Evolutionary conservation across 2,113 vertebrate species (phyloP), one percentile per base, ranked within the genome.

Genomic region (Cairina moschata): DNA sequence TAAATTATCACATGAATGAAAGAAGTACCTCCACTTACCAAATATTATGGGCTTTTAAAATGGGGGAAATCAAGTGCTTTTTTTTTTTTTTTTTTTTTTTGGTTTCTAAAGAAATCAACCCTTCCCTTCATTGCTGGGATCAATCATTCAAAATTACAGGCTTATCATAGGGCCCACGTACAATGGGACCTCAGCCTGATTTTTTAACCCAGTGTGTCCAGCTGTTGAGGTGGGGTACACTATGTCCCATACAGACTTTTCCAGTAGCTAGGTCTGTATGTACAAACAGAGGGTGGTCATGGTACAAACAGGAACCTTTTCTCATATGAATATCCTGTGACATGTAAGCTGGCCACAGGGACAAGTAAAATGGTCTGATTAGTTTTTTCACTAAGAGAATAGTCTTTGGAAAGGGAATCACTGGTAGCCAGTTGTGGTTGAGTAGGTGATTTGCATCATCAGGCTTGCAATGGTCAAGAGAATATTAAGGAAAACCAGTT

Each of bases 1-100:
- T 73, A 94, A 88, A 91, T 93, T 83, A 96, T 86, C 50, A 42
- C 76, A 65, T 93, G 80, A 92, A 90, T 92, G 42, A 62, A 95
- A 93, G 83, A 81, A 84, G 72, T 82, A 11, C 71, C 63, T 93
- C 60, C 54, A 81, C 56, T 91, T 94, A 91, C 44, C 82, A 91
- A 94, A 74, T 86, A 82, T 86, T 93, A 92, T 48, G 55, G 40
- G n/a, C 74, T 93, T 95, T 93, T 91, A 91, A 88, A 11, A 81
- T 11, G 92, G 91, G 65, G 34, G 34, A 95, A 75, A 88, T 86
- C 50, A 88, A 31, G 89, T 77, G 32, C 40, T 91, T 2, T 46
- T 46, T 46, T 48, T 48, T 48, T 9, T 48, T 48, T 21, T 4
- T 10, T 48, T 21, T 21, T 48, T 21, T 48, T 84, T 93, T 16